Percentiles rank a stretch among this genome's conserved stretches.
Conservation (phyloP, 2,888 invertebrate species). For the Crepidodera aurea region DNA sequence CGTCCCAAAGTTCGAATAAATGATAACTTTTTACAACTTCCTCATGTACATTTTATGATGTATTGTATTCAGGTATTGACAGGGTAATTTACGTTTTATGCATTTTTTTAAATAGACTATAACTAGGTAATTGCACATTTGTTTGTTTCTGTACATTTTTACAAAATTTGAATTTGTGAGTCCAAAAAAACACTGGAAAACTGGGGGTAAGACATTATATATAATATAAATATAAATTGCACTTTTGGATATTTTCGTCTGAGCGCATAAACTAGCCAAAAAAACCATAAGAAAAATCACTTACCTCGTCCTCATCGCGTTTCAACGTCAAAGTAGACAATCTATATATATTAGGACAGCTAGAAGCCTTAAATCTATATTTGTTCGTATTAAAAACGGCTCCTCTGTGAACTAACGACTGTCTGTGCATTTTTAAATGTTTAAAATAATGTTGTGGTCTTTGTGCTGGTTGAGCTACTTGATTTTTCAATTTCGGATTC, state of each 20-base stretch:
- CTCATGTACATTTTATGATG: no score
- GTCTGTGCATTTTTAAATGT: constrained; percentile 75
- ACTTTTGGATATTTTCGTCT: constrained; percentile 13
- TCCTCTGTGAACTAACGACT: constrained; percentile 86
- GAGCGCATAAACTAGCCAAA: not conserved
- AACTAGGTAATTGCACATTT: no score
- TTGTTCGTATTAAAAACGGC: constrained; percentile 85
- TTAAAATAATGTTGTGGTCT: constrained; percentile 69
- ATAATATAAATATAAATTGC: no score
- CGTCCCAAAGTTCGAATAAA: no score
- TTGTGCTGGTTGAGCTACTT: constrained; percentile 1
- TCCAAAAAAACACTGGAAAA: no score
- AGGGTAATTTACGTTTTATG: no score
- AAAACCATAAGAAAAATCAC: not conserved
- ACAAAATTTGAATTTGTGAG: no score
- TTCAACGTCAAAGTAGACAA: constrained; percentile 86
- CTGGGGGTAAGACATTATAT: no score
- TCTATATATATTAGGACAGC: constrained; percentile 90
- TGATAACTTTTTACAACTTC: no score
- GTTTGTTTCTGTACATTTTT: no score
- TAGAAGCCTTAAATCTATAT: constrained; percentile 83
- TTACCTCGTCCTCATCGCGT: constrained; percentile 71
- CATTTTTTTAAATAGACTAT: no score
- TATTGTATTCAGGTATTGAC: no score
- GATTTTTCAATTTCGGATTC: constrained; percentile 17